These are phyloP conservation scores for Ovis aries DNA, from an alignment of 2,113 vertebrate species.

Conservation along the genomic window ARS-UI_Ramb_v3.0 NC_056057.1:63197001-63197500, in stretches of 20 bases:
- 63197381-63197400: background rate
- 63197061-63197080: background rate
- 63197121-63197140: background rate
- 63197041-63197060: background rate
- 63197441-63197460: background rate
- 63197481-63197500: background rate
- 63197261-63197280: background rate
- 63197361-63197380: constrained; percentile 35
- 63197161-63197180: background rate
- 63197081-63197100: background rate
- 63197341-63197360: background rate
- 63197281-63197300: background rate
- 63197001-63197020: background rate
- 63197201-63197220: background rate
- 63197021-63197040: background rate
- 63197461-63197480: background rate
- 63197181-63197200: background rate
- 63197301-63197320: background rate
- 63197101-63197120: background rate
- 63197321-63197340: background rate
- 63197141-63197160: background rate
- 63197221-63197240: background rate
- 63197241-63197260: background rate
- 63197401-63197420: constrained; percentile 23
- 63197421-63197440: background rate